Percentiles rank a stretch among this genome's conserved stretches.
Evolutionary conservation across 64 coral and sea anemone species (phyloP).

Genomic region (Stichodactyla mertensii): DNA sequence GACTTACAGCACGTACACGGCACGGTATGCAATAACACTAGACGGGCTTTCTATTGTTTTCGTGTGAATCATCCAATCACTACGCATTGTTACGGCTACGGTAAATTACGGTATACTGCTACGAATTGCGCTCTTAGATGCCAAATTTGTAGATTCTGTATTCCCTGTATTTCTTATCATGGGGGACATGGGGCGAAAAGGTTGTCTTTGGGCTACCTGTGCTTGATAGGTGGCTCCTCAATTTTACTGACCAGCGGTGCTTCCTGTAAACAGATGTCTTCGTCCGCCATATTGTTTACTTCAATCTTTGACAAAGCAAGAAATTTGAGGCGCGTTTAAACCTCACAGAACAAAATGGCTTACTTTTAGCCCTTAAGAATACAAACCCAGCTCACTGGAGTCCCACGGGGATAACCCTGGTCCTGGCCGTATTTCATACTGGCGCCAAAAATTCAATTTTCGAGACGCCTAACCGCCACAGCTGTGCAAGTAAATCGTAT

Average conservation of each 20-base stretch:
- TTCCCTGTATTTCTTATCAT: no score
- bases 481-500: not conserved
- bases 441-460: not conserved
- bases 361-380: not conserved
- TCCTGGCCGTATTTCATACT: not conserved
- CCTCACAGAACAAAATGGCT: not conserved
- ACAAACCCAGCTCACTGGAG: not conserved
- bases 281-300: conserved; percentile 56
- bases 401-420: not conserved
- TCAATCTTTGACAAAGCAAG: not conserved
- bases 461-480: not conserved
- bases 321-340: conserved; percentile 6
- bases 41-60: no score
- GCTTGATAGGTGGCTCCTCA: no score
- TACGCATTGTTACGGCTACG: no score
- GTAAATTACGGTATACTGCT: no score
- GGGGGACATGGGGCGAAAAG: no score
- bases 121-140: no score
- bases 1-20: no score
- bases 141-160: no score
- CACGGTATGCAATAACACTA: no score
- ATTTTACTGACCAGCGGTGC: conserved; percentile 18
- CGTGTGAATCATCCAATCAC: no score
- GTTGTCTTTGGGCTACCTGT: not conserved
- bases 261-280: conserved; percentile 22